phyloP scores from a whole-genome alignment of 2,888 invertebrate genomes.

The Rhagophthalmus giganteus region DNA sequence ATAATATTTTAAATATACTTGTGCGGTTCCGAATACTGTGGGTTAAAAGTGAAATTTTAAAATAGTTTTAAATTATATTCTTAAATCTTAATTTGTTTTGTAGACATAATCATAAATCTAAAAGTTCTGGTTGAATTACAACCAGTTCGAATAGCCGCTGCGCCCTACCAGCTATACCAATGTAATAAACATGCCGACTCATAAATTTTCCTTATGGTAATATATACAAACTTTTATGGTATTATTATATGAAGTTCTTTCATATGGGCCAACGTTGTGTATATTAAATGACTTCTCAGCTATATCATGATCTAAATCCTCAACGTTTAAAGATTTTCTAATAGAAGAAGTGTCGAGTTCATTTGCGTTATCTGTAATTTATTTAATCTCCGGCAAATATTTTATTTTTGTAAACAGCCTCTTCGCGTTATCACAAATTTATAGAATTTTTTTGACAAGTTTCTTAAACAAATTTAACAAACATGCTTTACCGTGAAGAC shows the following conservation, averaged over 20 bases:
- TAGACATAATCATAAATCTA: conserved; percentile 29
- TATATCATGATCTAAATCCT: no score
- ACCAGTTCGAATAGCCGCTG: conserved; percentile 27
- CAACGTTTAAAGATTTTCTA: conserved; percentile 14
- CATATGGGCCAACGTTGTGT: conserved; percentile 34
- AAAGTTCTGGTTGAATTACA: conserved; percentile 31
- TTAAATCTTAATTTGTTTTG: conserved; percentile 32
- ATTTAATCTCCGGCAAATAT: no score
- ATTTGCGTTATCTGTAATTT: not conserved
- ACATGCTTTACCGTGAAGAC: no score
- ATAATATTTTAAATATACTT: no score
- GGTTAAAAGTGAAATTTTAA: not conserved
- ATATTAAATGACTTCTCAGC: conserved; percentile 24
- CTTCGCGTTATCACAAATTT: no score
- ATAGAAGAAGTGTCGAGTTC: conserved; percentile 14
- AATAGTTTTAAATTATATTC: conserved; percentile 33
- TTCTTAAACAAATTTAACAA: no score
- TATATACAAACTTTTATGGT: conserved; percentile 44
- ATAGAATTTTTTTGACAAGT: not conserved
- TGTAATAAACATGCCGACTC: conserved; percentile 40
- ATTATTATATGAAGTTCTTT: conserved; percentile 44
- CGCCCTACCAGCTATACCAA: conserved; percentile 34
- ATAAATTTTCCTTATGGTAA: conserved; percentile 44
- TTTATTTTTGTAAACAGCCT: no score
- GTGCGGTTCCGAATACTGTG: no score